Base-by-base conservation (phyloP, 1,140 invertebrate genomes). In the Bradysia coprophila region DNA sequence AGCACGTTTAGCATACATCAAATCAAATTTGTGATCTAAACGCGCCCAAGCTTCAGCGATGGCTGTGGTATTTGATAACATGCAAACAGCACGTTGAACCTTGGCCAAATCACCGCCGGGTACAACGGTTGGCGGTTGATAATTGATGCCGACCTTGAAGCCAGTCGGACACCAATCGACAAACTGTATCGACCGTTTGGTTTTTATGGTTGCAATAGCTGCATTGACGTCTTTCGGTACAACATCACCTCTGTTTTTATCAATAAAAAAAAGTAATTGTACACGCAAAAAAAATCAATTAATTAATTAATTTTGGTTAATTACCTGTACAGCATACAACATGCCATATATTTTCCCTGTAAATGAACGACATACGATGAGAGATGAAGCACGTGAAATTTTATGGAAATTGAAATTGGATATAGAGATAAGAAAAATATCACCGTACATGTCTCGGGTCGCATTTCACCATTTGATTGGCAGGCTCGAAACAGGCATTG, bases 131-230 rank as follows among this genome's bases (percentile, higher is more conserved):
- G 84, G 84, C 32, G 83, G 83, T 58, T 89, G 84, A 60, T 88
- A 83, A 68, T 86, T 86, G 55, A 84, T 84, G 42, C 75, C 75
- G 42, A 69, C 67, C 61, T 78, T 86, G 62, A 86, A 85, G 4
- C 80, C 80, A 46, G 80, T 83, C 2, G 79, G 80, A 59, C 78
- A 83, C 79, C 80, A 83, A 58, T 85, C 81, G 1, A 85, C 80
- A 54, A 85, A 85, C 53, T 83, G 80, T 46, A 84, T 83, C 44
- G 75, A 77, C 31, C 82, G 64, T 60, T 88, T 87, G 2, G 83
- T 88, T 62, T 90, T 90, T 50, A 90, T 87, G n/a, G 81, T 79
- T 0, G 82, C 82, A 53, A 90, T 89, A 22, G 86, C 81, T 13
- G 82, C 79, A 56, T 89, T 89, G 2, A 90, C 84, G 56, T 89